Percentiles rank a stretch among this genome's conserved stretches.
These are phyloP conservation scores for Porites divaricata DNA, from an alignment of 92 coral and sea anemone genomes.

Conservation along the genomic window DNA sequence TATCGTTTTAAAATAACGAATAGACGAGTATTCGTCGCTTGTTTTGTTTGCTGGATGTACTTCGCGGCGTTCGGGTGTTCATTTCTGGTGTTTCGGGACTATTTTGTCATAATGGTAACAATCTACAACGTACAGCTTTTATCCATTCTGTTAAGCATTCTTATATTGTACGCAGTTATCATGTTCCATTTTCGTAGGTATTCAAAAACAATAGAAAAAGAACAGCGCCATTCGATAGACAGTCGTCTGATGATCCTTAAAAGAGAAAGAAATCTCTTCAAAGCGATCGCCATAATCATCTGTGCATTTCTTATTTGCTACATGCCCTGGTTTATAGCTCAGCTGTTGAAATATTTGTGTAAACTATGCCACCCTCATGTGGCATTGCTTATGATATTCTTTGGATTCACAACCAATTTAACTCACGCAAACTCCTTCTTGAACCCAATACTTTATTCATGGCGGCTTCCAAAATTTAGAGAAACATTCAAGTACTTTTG, in stretches of 20 bases:
- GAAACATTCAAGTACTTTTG: conserved; percentile 6
- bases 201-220: not conserved
- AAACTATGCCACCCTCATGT: not conserved
- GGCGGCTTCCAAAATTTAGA: conserved; percentile 55
- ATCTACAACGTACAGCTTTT: conserved; percentile 18
- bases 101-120: not conserved
- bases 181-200: not conserved
- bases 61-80: not conserved
- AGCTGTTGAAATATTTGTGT: not conserved
- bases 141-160: not conserved
- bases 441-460: conserved; percentile 58
- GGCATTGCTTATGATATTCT: not conserved
- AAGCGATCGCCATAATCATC: conserved; percentile 8
- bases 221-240: not conserved
- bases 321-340: conserved; percentile 13
- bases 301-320: conserved; percentile 22
- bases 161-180: not conserved
- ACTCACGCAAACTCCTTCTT: conserved; percentile 25
- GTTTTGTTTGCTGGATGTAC: not conserved
- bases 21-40: not conserved
- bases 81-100: not conserved
- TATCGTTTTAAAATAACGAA: not conserved
- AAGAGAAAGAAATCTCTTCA: not conserved
- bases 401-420: not conserved
- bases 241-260: not conserved